Evolutionary conservation across 1,140 invertebrate species (phyloP), one percentile per base, ranked within the genome.

Genomic region (Choristoneura fumiferana): DNA sequence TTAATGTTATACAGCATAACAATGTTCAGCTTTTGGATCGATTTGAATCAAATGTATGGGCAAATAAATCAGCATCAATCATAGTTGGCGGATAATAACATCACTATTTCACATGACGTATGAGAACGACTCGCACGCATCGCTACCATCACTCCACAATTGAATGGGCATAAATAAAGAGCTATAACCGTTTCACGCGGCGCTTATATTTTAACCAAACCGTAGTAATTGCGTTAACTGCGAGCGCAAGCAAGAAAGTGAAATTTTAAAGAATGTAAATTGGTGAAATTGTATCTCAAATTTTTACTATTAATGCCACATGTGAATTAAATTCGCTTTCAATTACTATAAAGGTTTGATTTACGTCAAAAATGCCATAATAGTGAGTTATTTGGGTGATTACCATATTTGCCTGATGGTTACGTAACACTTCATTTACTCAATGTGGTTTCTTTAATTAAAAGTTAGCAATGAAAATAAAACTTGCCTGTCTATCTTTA

Each of bases 201-300:
- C 22, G 43, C 58, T 67, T 60, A 55, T 45, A n/a, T 62, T 62
- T 63, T 36, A 17, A 40, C 38, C 40, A 54, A 52, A 33, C 36
- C 55, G 58, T 12, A 49, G 60, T 58, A 58, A 58, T 38, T 56
- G 58, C 45, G 59, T 62, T 66, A 66, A 66, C 66, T 38, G 54
- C 36, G 22, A 36, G 18, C 54, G 61, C 22, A 55, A 61, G 35
- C 34, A 37, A 52, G 61, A 69, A 72, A 65, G 62, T 63, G 60
- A 66, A 69, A 63, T 57, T 58, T 58, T 45, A 64, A 14, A 35
- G 59, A 56, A 72, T 72, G 63, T 59, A 69, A 65, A 72, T 72
- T 58, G 59, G 63, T 66, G 69, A 72, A 72, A 72, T 69, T 64
- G 58, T 54, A 53, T 52, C 45, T 54, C 14, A 53, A 52, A 29